phyloP scores from a whole-genome alignment of 92 coral and sea anemone genomes.

The Phenganax marumi region DNA sequence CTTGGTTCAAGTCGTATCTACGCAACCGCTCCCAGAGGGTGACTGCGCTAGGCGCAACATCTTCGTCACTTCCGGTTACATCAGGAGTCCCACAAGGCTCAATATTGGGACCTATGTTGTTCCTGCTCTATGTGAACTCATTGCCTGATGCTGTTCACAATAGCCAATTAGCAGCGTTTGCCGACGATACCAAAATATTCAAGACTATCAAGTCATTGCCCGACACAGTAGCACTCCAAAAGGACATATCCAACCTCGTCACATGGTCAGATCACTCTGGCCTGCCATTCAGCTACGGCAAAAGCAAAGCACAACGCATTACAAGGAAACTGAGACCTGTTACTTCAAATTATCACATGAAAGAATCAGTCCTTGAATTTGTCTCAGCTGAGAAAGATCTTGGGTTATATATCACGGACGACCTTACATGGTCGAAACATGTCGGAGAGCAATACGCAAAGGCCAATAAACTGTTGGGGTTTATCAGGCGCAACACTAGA shows the following conservation, averaged over 20 bases:
- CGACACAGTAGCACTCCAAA: slow-evolving; percentile 55
- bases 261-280: slow-evolving; percentile 40
- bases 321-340: no score
- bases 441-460: slow-evolving; percentile 37
- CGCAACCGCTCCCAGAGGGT: slow-evolving; percentile 44
- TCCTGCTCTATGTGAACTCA: slow-evolving; percentile 50
- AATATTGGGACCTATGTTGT: slow-evolving; percentile 55
- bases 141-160: slow-evolving; percentile 45
- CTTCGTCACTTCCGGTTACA: slow-evolving; percentile 48
- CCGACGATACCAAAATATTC: slow-evolving; percentile 47
- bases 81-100: slow-evolving; percentile 68
- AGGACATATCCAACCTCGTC: slow-evolving; percentile 27
- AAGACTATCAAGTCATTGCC: slow-evolving; percentile 34
- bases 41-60: slow-evolving; percentile 51
- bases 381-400: no score
- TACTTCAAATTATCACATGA: no score
- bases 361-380: no score
- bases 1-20: slow-evolving; percentile 58
- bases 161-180: slow-evolving; percentile 48
- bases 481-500: slow-evolving; percentile 35
- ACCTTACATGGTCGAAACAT: slow-evolving; percentile 43
- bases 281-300: slow-evolving; percentile 10
- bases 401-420: no score
- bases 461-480: slow-evolving; percentile 46
- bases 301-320: slow-evolving; percentile 7